Base-by-base conservation (phyloP, 1,140 invertebrate genomes). In the Rhagoletis zephyria region DNA sequence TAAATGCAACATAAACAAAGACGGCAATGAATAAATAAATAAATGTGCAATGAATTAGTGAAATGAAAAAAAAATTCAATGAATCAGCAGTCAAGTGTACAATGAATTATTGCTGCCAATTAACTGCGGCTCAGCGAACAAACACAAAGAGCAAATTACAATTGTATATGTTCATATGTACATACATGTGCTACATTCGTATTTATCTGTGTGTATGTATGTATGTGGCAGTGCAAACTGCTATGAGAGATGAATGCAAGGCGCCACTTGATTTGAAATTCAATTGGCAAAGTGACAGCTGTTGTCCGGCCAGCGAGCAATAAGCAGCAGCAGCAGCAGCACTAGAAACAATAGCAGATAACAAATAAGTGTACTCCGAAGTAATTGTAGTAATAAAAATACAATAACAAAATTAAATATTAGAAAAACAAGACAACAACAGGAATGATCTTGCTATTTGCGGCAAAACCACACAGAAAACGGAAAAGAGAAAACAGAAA, bases 251-350 rank as follows among this genome's bases (percentile, higher is more conserved):
- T 16, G 67, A 14, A 45, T 74, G 67, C 67, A 42, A 81, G 74
- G 74, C 74, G 74, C 74, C 74, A 81, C 74, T 81, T n/a, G n/a
- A 81, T 81, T 81, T 81, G 74, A 81, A 81, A 81, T 81, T 81
- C 74, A 81, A 81, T 81, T 81, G 74, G 74, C 74, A 81, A 81
- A 81, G n/a, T 81, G 74, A 81, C 74, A 81, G 74, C 16, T 30
- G 48, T 10, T 59, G 74, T 9, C 19, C 48, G 16, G n/a, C 74
- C 9, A 19, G 45, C 10, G 3, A 56, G 64, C 42, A 74, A 67
- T 67, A 67, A 56, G 45, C 74, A 81, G 74, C 74, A 67, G 30
- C 64, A 67, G 64, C 30, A 67, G 30, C 64, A 2, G 1, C 64
- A 30, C 5, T 16, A 67, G 4, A 1, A 67, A 67, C 10, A 67